Evolutionary conservation across 2,888 invertebrate species (phyloP).

Genomic region (Pardosa pseudoannulata): DNA sequence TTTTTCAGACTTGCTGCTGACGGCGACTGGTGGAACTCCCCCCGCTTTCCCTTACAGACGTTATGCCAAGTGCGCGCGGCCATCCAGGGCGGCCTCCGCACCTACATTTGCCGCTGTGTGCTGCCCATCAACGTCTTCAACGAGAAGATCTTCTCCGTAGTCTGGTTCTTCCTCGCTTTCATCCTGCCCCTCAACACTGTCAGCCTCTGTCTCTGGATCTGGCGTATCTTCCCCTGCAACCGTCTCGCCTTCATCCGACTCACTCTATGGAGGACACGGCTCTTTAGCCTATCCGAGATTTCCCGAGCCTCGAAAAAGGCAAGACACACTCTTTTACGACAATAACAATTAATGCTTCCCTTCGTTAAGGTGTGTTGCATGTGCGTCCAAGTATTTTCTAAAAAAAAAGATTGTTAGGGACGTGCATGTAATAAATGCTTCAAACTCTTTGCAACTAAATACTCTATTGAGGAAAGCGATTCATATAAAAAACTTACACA

Average conservation of each 20-base stretch:
- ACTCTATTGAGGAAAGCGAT: too few relatives aligned
- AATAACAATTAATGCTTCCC: too few relatives aligned
- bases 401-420: too few relatives aligned
- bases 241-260: slow-evolving; percentile 77
- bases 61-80: slow-evolving; percentile 77
- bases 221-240: slow-evolving; percentile 75
- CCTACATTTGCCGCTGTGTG: slow-evolving; percentile 77
- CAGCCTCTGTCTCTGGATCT: slow-evolving; percentile 76
- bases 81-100: slow-evolving; percentile 76
- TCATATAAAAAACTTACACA: too few relatives aligned
- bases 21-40: slow-evolving; percentile 77
- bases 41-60: slow-evolving; percentile 78
- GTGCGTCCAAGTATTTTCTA: too few relatives aligned
- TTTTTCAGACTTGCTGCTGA: slow-evolving; percentile 75
- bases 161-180: slow-evolving; percentile 77
- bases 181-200: slow-evolving; percentile 76
- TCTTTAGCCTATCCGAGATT: slow-evolving; percentile 79
- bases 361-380: too few relatives aligned
- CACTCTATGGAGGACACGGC: slow-evolving; percentile 77
- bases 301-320: slow-evolving; percentile 76
- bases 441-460: too few relatives aligned
- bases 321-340: too few relatives aligned
- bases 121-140: slow-evolving; percentile 77
- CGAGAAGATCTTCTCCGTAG: slow-evolving; percentile 77
- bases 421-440: too few relatives aligned